These are phyloP conservation scores for Microctonus aethiopoides DNA, from an alignment of 2,888 invertebrate species.

Conservation along the genomic window DNA sequence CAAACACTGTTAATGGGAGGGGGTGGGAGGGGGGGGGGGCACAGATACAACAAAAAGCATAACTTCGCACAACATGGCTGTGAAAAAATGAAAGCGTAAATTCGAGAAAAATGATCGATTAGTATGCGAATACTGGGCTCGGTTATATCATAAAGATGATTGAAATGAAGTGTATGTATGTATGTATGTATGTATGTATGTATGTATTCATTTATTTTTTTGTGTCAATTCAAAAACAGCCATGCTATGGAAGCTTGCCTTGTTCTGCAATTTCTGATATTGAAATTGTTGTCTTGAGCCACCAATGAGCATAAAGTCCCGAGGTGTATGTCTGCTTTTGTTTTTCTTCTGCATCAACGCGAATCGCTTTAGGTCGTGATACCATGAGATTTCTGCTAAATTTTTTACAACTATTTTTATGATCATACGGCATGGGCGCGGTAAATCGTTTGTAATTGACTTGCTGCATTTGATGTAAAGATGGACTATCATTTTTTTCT, in stretches of 20 bases:
- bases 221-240: slow-evolving; percentile 57
- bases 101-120: slow-evolving; percentile 15
- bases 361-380: slow-evolving; percentile 54
- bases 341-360: slow-evolving; percentile 40
- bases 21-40: not conserved
- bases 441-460: slow-evolving; percentile 47
- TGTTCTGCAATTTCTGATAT: slow-evolving; percentile 55
- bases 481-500: not conserved
- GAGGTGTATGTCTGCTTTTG: slow-evolving; percentile 76
- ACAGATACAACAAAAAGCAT: slow-evolving; percentile 62
- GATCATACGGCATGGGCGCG: slow-evolving; percentile 50
- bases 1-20: too few relatives aligned
- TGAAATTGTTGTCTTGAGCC: slow-evolving; percentile 83
- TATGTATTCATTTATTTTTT: too few relatives aligned
- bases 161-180: slow-evolving; percentile 41
- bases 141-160: slow-evolving; percentile 47
- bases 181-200: too few relatives aligned
- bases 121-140: slow-evolving; percentile 13
- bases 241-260: slow-evolving; percentile 67
- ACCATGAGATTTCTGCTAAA: slow-evolving; percentile 36
- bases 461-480: not conserved
- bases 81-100: slow-evolving; percentile 48
- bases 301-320: slow-evolving; percentile 92
- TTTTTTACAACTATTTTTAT: slow-evolving; percentile 45
- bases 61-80: slow-evolving; percentile 68